phyloP scores from a whole-genome alignment of 2,888 invertebrate species.

The Chrysotoxum bicinctum region DNA sequence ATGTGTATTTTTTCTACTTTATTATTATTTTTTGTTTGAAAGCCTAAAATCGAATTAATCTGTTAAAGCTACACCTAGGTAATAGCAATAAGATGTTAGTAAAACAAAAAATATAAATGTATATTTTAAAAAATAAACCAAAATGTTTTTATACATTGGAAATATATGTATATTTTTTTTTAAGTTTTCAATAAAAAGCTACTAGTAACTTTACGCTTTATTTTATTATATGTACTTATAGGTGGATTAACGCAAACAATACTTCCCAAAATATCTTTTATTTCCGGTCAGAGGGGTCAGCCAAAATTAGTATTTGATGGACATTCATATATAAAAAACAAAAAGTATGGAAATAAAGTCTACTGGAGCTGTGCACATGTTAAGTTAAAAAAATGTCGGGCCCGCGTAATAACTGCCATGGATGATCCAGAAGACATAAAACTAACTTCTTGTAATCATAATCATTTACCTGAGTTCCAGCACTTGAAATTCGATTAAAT shows the following conservation, averaged over 20 bases:
- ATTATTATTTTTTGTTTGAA: background rate
- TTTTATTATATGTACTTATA: conserved; percentile 36
- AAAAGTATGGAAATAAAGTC: conserved; percentile 74
- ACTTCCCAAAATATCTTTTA: conserved; percentile 54
- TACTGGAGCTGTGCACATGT: conserved; percentile 77
- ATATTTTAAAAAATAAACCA: background rate
- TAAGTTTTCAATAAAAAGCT: background rate
- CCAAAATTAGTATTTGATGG: conserved; percentile 76
- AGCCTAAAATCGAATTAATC: background rate
- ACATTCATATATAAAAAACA: conserved; percentile 76
- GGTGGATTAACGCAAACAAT: background rate
- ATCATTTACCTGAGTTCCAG: conserved; percentile 74
- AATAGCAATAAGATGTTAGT: background rate
- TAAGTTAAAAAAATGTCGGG: conserved; percentile 75
- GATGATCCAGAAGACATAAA: conserved; percentile 72
- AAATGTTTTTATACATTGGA: background rate
- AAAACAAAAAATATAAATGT: background rate
- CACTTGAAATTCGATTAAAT: conserved; percentile 20
- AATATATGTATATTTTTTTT: background rate
- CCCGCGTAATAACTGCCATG: conserved; percentile 75
- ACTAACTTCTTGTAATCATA: conserved; percentile 74
- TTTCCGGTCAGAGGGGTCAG: conserved; percentile 76
- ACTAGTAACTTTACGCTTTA: background rate
- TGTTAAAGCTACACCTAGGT: background rate
- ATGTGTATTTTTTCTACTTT: background rate